Conservation (phyloP, 2,113 vertebrate species). For the Corythornis cristatus region DNA sequence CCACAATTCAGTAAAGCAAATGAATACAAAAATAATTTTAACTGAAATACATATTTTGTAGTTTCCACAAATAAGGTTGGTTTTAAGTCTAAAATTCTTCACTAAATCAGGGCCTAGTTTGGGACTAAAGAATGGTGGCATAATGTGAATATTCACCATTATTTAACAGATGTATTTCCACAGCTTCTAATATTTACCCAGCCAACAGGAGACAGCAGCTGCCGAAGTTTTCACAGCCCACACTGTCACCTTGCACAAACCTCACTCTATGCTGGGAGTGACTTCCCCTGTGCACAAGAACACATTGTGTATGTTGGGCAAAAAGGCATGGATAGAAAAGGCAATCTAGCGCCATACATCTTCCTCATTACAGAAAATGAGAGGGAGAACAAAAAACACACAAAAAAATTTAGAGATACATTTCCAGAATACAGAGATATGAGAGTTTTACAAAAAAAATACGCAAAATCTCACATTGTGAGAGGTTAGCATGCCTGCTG, state of each 20-base stretch:
- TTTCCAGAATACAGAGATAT: neutral
- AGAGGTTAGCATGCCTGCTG: neutral
- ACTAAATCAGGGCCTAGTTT: neutral
- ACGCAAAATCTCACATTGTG: neutral
- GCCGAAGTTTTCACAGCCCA: slow-evolving; percentile 44
- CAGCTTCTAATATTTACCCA: slow-evolving; percentile 42
- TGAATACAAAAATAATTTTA: slow-evolving; percentile 5
- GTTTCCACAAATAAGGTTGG: neutral
- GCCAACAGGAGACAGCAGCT: slow-evolving; percentile 49
- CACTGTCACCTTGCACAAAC: slow-evolving; percentile 35
- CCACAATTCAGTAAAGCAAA: slow-evolving; percentile 5
- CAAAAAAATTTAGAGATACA: accelerated
- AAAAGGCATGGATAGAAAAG: neutral
- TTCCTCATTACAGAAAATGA: neutral
- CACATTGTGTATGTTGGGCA: neutral
- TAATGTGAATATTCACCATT: neutral
- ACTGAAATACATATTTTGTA: neutral
- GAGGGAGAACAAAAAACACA: neutral
- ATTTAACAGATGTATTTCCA: neutral
- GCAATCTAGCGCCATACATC: neutral
- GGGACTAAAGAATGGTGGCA: neutral
- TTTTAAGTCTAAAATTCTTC: slow-evolving; percentile 3
- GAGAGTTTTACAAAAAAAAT: neutral
- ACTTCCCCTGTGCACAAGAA: neutral
- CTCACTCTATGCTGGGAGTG: neutral